These are phyloP conservation scores for Orussus abietinus DNA, from an alignment of 1,140 invertebrate species.

Conservation along the genomic window DNA sequence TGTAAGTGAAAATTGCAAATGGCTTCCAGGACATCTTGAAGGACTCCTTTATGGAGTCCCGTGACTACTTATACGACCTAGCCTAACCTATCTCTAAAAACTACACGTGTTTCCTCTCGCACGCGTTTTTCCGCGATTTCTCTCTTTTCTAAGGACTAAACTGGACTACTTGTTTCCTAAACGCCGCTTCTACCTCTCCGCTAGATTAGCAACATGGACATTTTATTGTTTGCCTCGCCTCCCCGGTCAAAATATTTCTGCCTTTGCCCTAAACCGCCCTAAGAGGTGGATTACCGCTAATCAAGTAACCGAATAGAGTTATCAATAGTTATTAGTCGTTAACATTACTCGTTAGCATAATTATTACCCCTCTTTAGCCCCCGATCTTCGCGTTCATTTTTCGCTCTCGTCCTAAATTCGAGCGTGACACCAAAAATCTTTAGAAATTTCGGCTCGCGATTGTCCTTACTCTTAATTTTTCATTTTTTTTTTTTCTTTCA, in stretches of 20 bases:
- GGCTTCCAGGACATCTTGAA: no score
- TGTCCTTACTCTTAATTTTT: no score
- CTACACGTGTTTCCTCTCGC: constrained; percentile 21
- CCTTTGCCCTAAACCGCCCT: constrained; percentile 14
- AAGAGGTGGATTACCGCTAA: constrained; percentile 22
- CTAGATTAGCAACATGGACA: constrained; percentile 40
- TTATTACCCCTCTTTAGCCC: no score
- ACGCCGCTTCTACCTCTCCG: constrained; percentile 26
- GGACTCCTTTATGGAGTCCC: no score
- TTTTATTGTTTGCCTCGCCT: constrained; percentile 23
- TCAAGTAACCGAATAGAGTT: constrained; percentile 7
- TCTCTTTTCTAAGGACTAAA: constrained; percentile 17
- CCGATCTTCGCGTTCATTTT: no score
- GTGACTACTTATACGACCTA: constrained; percentile 28
- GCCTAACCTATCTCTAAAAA: constrained; percentile 20
- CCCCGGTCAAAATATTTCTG: constrained; percentile 27
- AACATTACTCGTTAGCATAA: background rate
- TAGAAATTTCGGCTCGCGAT: constrained; percentile 21
- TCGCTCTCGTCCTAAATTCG: background rate
- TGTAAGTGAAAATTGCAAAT: no score
- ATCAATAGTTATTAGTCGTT: no score
- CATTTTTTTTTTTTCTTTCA: no score
- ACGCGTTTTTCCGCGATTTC: constrained; percentile 5
- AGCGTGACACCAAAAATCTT: constrained; percentile 26
- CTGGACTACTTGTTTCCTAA: constrained; percentile 13